These are phyloP conservation scores for Bombus impatiens DNA, from an alignment of 1,140 invertebrate genomes.

Conservation along the genomic window DNA sequence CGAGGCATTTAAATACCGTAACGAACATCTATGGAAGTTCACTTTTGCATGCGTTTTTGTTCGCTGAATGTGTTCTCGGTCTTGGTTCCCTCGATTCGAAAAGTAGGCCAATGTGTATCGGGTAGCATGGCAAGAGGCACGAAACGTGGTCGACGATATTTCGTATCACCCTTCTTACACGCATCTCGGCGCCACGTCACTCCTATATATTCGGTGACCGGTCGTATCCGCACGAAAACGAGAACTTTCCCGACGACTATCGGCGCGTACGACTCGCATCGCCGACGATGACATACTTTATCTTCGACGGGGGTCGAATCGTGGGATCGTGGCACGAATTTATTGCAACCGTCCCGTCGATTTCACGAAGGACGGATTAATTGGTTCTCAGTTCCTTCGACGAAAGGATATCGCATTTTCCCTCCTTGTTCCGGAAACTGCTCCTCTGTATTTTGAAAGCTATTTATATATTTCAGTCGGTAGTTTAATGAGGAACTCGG, in stretches of 20 bases:
- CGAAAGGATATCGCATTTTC: neutral
- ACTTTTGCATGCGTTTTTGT: neutral
- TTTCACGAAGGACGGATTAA: constrained; percentile 30
- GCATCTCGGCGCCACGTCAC: constrained; percentile 54
- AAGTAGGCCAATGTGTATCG: constrained; percentile 51
- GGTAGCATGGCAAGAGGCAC: constrained; percentile 4
- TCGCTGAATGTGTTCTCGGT: neutral
- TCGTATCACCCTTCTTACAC: constrained; percentile 47
- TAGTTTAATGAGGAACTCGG: too few relatives aligned
- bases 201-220: constrained; percentile 41
- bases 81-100: neutral
- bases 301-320: constrained; percentile 38
- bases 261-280: constrained; percentile 42
- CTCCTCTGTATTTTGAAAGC: too few relatives aligned
- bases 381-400: constrained; percentile 9
- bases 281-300: constrained; percentile 51
- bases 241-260: constrained; percentile 49
- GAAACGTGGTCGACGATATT: constrained; percentile 40
- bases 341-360: constrained; percentile 10
- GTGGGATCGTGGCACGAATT: constrained; percentile 29
- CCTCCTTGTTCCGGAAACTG: neutral
- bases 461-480: too few relatives aligned
- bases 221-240: constrained; percentile 31
- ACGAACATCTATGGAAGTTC: neutral
- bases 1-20: neutral